Conservation (phyloP, 2,797 vertebrate species). For the Ceryle rudis region DNA sequence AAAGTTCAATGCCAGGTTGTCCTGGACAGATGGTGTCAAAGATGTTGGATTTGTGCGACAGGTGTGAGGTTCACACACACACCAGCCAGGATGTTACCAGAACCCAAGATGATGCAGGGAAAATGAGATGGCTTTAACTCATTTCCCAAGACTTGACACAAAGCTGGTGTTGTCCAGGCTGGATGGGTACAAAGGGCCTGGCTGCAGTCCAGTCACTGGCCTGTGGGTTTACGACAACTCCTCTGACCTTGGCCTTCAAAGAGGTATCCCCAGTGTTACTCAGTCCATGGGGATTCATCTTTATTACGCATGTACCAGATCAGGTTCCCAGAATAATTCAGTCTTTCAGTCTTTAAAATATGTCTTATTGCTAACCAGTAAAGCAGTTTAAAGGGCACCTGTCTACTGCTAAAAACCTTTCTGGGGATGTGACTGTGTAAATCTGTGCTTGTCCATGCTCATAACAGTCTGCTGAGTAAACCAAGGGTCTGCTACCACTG, state of each 20-base stretch:
- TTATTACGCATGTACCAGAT: background rate
- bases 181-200: background rate
- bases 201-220: background rate
- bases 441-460: background rate
- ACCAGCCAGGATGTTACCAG: background rate
- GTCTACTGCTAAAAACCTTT: background rate
- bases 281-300: background rate
- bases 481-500: conserved; percentile 24
- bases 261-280: background rate
- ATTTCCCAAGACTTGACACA: background rate
- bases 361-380: background rate
- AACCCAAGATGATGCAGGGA: background rate
- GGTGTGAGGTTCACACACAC: background rate
- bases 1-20: background rate
- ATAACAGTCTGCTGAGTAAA: conserved; percentile 17
- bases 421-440: background rate
- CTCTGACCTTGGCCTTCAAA: background rate
- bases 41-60: background rate
- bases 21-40: background rate
- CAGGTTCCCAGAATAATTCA: background rate
- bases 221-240: background rate
- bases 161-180: background rate
- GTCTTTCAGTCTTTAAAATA: background rate
- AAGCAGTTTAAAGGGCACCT: background rate
- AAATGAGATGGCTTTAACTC: background rate